Evolutionary conservation across 2,888 invertebrate genomes (phyloP).

Genomic region (Lumbricus terrestris): DNA sequence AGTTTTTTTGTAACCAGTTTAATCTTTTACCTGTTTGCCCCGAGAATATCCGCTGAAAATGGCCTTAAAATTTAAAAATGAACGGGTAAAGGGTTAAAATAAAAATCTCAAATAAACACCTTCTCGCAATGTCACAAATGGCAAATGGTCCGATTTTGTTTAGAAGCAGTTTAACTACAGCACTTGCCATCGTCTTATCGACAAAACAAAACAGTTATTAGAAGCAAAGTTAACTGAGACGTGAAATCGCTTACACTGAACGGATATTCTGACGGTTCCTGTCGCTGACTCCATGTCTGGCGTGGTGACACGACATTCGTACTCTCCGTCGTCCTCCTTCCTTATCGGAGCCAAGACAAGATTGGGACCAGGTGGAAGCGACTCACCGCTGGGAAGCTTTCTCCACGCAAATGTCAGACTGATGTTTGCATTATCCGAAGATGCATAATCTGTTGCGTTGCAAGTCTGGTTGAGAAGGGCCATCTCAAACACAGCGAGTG

Average conservation of each 20-base stretch:
- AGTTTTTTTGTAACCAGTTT: no score
- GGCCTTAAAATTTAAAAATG: no score
- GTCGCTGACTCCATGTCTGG: not conserved
- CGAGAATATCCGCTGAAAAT: no score
- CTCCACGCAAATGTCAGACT: slow-evolving; percentile 14
- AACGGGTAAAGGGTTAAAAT: no score
- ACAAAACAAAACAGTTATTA: not conserved
- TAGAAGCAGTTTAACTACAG: no score
- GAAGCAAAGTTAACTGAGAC: not conserved
- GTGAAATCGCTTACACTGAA: slow-evolving; percentile 21
- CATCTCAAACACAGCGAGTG: slow-evolving; percentile 3
- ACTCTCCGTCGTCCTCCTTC: slow-evolving; percentile 9
- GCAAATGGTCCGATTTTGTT: not conserved
- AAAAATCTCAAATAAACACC: no score
- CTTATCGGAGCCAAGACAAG: not conserved
- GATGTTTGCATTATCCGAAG: not conserved
- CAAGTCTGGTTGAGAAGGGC: not conserved
- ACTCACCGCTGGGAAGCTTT: not conserved
- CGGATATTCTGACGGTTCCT: slow-evolving; percentile 4
- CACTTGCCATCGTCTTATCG: not conserved
- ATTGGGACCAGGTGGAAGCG: not conserved
- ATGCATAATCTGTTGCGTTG: slow-evolving; percentile 5
- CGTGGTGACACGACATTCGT: slow-evolving; percentile 16
- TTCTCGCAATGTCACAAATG: no score
- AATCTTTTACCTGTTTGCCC: no score